Evolutionary conservation across 2,113 vertebrate genomes (phyloP).

Genomic region (Malurus elegans): DNA sequence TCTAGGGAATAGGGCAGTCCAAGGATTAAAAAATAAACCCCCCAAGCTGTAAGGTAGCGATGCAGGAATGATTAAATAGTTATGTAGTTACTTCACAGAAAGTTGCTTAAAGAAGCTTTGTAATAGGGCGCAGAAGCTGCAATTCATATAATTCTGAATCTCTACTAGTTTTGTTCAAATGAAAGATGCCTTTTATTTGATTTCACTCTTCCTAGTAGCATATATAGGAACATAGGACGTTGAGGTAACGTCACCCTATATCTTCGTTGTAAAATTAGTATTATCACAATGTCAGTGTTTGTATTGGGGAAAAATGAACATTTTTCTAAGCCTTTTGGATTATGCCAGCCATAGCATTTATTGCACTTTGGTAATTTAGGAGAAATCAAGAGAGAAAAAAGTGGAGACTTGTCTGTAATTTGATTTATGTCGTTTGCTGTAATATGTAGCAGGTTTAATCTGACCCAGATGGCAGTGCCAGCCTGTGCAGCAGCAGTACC

Average conservation of each 20-base stretch:
- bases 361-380: not conserved
- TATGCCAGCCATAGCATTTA: not conserved
- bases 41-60: not conserved
- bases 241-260: not conserved
- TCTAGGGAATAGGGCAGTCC: not conserved
- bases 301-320: not conserved
- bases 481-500: not conserved
- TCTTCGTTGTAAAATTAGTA: not conserved
- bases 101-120: not conserved
- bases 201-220: not conserved
- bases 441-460: not conserved
- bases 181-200: not conserved
- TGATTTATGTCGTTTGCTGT: not conserved
- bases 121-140: not conserved
- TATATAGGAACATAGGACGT: not conserved
- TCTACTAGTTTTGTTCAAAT: not conserved
- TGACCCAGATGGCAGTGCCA: slow-evolving; percentile 16
- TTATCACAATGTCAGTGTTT: not conserved
- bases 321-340: too few species aligned
- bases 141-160: not conserved
- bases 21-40: not conserved
- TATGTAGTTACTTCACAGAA: not conserved
- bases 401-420: not conserved
- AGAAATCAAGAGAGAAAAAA: not conserved
- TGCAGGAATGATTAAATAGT: not conserved